phyloP scores from a whole-genome alignment of 1,140 invertebrate species.

The Camponotus vicinus region DNA sequence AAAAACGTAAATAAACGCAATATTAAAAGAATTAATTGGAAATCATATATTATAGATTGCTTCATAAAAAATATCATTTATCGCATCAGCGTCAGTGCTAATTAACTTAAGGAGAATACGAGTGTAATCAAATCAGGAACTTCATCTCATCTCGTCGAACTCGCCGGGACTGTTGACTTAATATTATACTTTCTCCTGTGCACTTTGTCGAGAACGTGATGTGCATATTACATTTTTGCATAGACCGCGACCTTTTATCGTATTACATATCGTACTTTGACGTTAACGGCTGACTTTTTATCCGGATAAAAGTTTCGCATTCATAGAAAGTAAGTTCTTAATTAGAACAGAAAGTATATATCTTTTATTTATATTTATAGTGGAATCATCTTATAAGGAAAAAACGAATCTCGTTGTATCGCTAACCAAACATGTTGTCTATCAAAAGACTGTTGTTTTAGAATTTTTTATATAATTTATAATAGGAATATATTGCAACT shows the following conservation, averaged over 20 bases:
- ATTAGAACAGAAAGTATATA: slow-evolving; percentile 8
- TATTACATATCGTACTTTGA: slow-evolving; percentile 42
- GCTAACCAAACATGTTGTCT: background rate
- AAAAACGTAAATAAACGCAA: background rate
- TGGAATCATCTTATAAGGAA: background rate
- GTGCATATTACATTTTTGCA: slow-evolving; percentile 49
- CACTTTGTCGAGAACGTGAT: slow-evolving; percentile 32
- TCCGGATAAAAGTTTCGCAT: slow-evolving; percentile 28
- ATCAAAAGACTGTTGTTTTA: background rate
- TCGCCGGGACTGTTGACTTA: slow-evolving; percentile 1
- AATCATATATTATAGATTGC: slow-evolving; percentile 31
- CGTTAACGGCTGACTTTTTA: slow-evolving; percentile 38
- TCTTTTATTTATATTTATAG: slow-evolving; percentile 1
- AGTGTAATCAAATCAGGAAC: slow-evolving; percentile 55
- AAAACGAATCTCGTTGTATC: background rate
- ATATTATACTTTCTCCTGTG: slow-evolving; percentile 17
- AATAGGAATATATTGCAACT: background rate
- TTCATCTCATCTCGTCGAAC: slow-evolving; percentile 16
- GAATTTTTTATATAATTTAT: background rate
- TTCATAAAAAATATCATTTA: slow-evolving; percentile 51
- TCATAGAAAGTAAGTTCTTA: background rate
- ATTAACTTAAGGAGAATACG: slow-evolving; percentile 49
- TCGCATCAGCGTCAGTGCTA: slow-evolving; percentile 25
- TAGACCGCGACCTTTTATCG: slow-evolving; percentile 47
- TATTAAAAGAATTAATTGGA: slow-evolving; percentile 16